These are phyloP conservation scores for Vireo griseus DNA, from an alignment of 2,797 vertebrate species.

Conservation along the genomic window DNA sequence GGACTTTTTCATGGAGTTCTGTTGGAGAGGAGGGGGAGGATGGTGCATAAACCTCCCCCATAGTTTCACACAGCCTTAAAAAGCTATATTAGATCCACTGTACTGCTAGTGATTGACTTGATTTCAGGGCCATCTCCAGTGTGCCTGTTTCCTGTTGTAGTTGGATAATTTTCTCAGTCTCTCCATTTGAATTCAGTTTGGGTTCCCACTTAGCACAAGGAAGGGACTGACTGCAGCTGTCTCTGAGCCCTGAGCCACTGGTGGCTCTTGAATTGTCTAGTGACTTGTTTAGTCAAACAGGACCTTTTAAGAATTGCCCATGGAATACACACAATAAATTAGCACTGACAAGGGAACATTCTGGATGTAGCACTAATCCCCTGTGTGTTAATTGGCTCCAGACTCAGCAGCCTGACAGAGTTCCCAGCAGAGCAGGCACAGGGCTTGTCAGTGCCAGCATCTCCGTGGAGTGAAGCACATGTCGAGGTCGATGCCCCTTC, in stretches of 20 bases:
- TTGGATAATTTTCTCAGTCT: neutral
- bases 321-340: neutral
- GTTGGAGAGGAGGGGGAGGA: neutral
- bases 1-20: neutral
- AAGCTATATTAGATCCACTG: neutral
- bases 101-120: neutral
- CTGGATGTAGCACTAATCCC: neutral
- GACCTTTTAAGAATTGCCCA: neutral
- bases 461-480: neutral
- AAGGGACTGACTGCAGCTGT: neutral
- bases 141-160: neutral
- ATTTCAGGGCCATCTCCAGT: neutral
- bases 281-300: neutral
- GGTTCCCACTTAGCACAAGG: neutral
- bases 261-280: neutral
- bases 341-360: neutral
- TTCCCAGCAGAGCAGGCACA: neutral
- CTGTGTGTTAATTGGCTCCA: neutral
- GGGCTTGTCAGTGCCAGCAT: neutral
- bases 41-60: rapidly evolving
- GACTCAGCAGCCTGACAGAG: neutral
- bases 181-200: neutral
- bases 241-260: neutral
- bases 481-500: neutral
- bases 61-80: neutral